Evolutionary conservation across 2,797 vertebrate species (phyloP), one percentile per base, ranked within the genome.

Genomic region (Epinephelus malabaricus): DNA sequence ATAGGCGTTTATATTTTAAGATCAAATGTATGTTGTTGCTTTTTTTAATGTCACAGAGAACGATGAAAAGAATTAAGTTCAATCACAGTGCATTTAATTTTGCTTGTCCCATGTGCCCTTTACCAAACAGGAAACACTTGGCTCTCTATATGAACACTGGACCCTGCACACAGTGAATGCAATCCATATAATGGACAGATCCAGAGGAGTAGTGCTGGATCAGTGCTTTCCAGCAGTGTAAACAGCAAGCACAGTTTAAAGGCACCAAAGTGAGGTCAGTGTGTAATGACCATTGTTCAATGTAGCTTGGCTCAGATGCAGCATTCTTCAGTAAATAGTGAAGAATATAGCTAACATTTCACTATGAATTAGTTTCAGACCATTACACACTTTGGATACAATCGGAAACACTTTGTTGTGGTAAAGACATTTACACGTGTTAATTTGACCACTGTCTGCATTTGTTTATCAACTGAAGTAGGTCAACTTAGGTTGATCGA

Each of bases 1-100:
- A 49, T 27, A 34, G 1, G 15, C 25, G 34, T 25, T 47, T 23
- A 27, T 47, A 30, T 34, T 70, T 73, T 2, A 19, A 25, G 19
- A 49, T 62, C 17, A 59, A 45, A 45, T 34, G 2, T 38, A 14
- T 43, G 15, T 34, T 34, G 34, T 34, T 34, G 40, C 2, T 43
- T 11, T 63, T 38, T 14, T 40, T 12, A 65, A 68, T 17, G 8
- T 12, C 14, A 30, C 40, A 18, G 47, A 67, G 4, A n/a, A 6
- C 34, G 10, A 21, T 65, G 13, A 38, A 21, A 47, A 49, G 11
- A 54, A 34, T 43, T 17, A 5, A 40, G 10, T 73, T 47, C 23
- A 74, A 13, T 54, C 7, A 23, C 6, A 3, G 1, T 19, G 50
- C 53, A 49, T 62, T 78, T 70, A 56, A 45, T 78, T 34, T 72